Evolutionary conservation across 2,113 vertebrate species (phyloP), one percentile per base, ranked within the genome.

Genomic region (Nothocercus nigrocapillus): DNA sequence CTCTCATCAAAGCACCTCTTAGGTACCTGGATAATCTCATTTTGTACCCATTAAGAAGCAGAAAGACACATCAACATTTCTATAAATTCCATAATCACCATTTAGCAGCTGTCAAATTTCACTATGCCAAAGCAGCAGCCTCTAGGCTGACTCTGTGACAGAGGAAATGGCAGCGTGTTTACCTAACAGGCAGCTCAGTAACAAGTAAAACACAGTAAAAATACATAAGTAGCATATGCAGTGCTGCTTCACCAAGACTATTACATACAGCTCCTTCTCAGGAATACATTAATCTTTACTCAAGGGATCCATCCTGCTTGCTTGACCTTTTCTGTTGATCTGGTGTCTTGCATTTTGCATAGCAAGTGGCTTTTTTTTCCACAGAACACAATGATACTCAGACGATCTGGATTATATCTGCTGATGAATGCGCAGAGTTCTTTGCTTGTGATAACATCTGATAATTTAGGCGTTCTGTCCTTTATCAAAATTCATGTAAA

Each of bases 401-500:
- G 59, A 66, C 32, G 32, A 93, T 82, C 62, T 20, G 91, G 88
- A 68, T 90, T 82, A 62, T 36, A 78, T 59, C 80, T 90, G 82
- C 88, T 96, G 95, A 74, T 24, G n/a, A 93, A 77, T 72, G 79
- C 56, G 86, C 68, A 61, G 2, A 11, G 25, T 64, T 94, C 79
- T 88, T 70, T 54, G 38, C 61, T 86, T 56, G 28, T 3, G 38
- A 83, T 73, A 93, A 5, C 25, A 95, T 40, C 66, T 69, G 90
- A 44, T 83, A 80, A 88, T 83, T 72, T 86, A 47, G 77, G 56
- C 81, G 79, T 74, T 80, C 72, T 72, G 27, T 36, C 44, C 80
- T 51, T 81, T 44, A 86, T 66, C 84, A 89, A 96, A 95, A 90
- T 28, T 93, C 45, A 84, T 90, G 56, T 67, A 56, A 93, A 68